A percentile compares a stretch with the other conserved stretches of the same genome.
Evolutionary conservation across 2,888 invertebrate species (phyloP).

Genomic region (Rosalia funebris): DNA sequence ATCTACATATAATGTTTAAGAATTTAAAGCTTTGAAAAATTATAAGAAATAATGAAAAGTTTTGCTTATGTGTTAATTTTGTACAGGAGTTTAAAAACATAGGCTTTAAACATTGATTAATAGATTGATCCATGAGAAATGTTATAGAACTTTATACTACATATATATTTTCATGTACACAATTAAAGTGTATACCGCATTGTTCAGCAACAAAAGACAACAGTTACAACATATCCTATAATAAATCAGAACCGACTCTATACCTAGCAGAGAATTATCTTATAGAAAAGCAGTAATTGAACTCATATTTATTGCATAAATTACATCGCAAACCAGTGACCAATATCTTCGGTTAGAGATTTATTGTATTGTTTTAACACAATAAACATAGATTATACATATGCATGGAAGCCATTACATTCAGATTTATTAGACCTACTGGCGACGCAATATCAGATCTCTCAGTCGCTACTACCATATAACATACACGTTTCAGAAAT

Average conservation of each 20-base stretch:
- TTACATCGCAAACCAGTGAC: not conserved
- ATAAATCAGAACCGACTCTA: not conserved
- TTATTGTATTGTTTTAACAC: not conserved
- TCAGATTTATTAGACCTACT: no score
- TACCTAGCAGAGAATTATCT: constrained; percentile 2
- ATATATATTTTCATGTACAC: constrained; percentile 1
- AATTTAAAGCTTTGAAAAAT: no score
- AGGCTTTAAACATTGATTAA: no score
- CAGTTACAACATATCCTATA: constrained; percentile 2
- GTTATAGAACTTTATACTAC: constrained; percentile 7
- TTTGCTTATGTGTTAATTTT: no score
- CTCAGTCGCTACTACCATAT: no score
- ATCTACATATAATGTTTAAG: no score
- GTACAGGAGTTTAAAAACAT: no score
- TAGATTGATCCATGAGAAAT: no score
- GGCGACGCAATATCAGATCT: no score
- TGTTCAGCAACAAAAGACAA: not conserved
- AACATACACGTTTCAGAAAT: no score
- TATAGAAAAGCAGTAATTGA: not conserved
- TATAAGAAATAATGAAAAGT: no score
- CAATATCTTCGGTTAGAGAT: not conserved
- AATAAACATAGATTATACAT: not conserved
- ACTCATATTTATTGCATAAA: constrained; percentile 3
- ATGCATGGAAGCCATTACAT: no score
- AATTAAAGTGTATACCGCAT: not conserved